Evolutionary conservation across 2,888 invertebrate genomes (phyloP), one percentile per base, ranked within the genome.

Genomic region (Synergus gifuensis): DNA sequence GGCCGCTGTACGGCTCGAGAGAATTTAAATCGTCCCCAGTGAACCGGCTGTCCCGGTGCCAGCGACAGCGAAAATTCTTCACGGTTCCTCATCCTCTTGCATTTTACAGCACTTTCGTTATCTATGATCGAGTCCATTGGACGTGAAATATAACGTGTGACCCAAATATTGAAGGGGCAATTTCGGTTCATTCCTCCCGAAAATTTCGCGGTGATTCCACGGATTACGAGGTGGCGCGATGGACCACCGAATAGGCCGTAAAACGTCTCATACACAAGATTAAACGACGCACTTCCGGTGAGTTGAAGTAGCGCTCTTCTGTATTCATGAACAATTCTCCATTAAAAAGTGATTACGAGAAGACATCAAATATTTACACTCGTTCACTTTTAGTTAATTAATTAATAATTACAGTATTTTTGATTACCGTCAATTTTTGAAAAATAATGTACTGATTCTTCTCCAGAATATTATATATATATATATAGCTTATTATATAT

Each of bases 21-120:
- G 76, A 82, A 80, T 80, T 83, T 82, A 81, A 81, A 84, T 82
- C 79, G 82, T 83, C 85, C 83, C 83, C 89, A 90, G 90, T 89
- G 87, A 85, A 87, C 87, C 84, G 85, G 85, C 83, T 86, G 85
- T 87, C 86, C 86, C 88, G 85, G 83, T 83, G 83, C 84, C 84
- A 87, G 84, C 86, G 84, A 85, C 73, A 73, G 49, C 73, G 49
- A 54, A 73, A 73, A 49, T 73, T 73, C 73, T 73, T 73, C 49
- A 73, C 73, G 73, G 73, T 73, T 54, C 36, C 73, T 73, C 73
- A 73, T 49, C 49, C 11, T n/a, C 67, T 73, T 36, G 73, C 49
- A 54, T 49, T 54, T 73, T n/a, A 36, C 54, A 46, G 46, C 22
- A 46, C 46, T 69, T n/a, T 54, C n/a, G 28, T 54, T n/a, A 49